Percentiles rank a stretch among this genome's conserved stretches.
phyloP scores from a whole-genome alignment of 2,797 vertebrate genomes.

The Pyrocephalus nanus region DNA sequence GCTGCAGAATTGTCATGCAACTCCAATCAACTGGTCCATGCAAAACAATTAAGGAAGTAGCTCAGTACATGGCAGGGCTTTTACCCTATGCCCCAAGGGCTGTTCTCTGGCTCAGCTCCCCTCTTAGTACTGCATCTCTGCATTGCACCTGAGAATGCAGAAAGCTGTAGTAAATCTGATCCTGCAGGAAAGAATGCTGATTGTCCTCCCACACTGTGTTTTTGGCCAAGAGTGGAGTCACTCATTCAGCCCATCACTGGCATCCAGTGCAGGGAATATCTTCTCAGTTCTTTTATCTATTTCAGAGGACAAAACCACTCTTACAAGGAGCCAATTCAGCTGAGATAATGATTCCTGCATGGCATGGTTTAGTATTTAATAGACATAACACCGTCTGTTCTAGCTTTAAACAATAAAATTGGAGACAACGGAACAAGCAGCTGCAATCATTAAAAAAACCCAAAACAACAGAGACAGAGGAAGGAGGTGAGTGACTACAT shows the following conservation, averaged over 20 bases:
- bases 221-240: neutral
- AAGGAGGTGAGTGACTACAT: neutral
- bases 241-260: neutral
- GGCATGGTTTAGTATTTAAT: constrained; percentile 38
- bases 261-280: neutral
- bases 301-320: neutral
- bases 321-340: constrained; percentile 14
- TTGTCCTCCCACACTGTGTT: neutral
- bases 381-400: constrained; percentile 54
- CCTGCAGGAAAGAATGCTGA: neutral
- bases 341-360: constrained; percentile 8
- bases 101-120: neutral
- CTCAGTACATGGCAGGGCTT: neutral
- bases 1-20: neutral
- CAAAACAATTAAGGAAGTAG: neutral
- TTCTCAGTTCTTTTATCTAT: neutral
- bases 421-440: neutral
- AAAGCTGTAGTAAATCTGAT: neutral
- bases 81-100: neutral
- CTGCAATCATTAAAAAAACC: neutral
- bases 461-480: neutral
- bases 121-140: neutral
- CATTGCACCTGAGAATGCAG: neutral
- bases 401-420: constrained; percentile 53
- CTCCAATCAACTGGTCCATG: rapidly evolving